These are phyloP conservation scores for Eupithecia subfuscata DNA, from an alignment of 2,888 invertebrate species.

Conservation along the genomic window DNA sequence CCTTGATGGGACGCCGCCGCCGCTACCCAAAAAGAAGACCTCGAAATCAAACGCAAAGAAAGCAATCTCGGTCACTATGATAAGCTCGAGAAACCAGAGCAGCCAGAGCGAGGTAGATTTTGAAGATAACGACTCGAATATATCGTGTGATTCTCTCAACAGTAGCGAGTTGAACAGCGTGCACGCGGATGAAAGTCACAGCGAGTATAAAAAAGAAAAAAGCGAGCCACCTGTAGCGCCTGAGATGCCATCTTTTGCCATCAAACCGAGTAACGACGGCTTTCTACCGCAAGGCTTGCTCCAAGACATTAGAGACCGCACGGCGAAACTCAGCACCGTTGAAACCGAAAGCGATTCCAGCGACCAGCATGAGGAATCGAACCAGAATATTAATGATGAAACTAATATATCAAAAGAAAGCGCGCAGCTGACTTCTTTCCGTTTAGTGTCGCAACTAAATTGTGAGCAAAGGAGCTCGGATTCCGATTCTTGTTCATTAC, in stretches of 20 bases:
- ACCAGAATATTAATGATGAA: conserved; percentile 78
- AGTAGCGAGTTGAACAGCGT: conserved; percentile 86
- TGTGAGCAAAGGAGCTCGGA: conserved; percentile 65
- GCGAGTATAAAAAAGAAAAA: conserved; percentile 77
- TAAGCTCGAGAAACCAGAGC: conserved; percentile 82
- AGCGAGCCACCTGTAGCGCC: conserved; percentile 69
- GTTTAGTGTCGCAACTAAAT: conserved; percentile 80
- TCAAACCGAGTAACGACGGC: conserved; percentile 72
- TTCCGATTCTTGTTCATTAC: conserved; percentile 58
- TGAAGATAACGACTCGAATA: conserved; percentile 89
- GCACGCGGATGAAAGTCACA: conserved; percentile 78
- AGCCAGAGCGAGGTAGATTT: conserved; percentile 87
- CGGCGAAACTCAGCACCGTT: conserved; percentile 78
- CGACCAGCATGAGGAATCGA: conserved; percentile 66
- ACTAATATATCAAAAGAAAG: conserved; percentile 79
- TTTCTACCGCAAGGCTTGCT: conserved; percentile 87
- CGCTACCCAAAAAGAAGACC: conserved; percentile 87
- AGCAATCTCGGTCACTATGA: conserved; percentile 83
- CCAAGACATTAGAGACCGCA: conserved; percentile 88
- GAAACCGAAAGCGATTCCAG: conserved; percentile 75
- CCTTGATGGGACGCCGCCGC: conserved; percentile 89
- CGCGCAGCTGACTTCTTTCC: conserved; percentile 80
- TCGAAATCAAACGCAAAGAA: conserved; percentile 79
- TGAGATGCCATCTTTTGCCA: conserved; percentile 60
- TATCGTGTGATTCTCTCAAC: conserved; percentile 93